These are phyloP conservation scores for Ditula angustiorana DNA, from an alignment of 2,888 invertebrate species.

Conservation along the genomic window DNA sequence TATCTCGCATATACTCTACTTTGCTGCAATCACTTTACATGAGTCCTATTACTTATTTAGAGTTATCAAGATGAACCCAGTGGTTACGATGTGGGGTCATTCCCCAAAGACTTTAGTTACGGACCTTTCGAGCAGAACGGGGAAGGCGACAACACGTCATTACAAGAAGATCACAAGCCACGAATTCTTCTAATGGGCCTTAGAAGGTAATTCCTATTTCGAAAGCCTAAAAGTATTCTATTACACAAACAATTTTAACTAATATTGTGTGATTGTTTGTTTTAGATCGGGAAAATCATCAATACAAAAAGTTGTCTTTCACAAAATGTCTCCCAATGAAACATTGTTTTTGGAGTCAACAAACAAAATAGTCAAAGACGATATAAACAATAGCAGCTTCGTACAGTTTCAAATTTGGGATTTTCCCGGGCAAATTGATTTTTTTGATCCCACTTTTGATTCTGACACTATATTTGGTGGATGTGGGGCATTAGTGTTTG, in stretches of 20 bases:
- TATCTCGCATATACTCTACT: slow-evolving; percentile 24
- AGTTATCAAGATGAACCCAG: slow-evolving; percentile 85
- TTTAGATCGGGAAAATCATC: slow-evolving; percentile 99
- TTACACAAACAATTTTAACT: not conserved
- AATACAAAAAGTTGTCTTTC: slow-evolving; percentile 99
- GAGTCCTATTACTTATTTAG: slow-evolving; percentile 51
- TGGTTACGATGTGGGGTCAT: slow-evolving; percentile 86
- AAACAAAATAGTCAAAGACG: slow-evolving; percentile 99
- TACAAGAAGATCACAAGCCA: slow-evolving; percentile 93
- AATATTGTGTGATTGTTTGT: slow-evolving; percentile 47
- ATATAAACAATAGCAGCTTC: slow-evolving; percentile 97
- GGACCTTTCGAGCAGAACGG: slow-evolving; percentile 94
- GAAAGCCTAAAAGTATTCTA: not conserved
- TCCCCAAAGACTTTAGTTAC: slow-evolving; percentile 97
- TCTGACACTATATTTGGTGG: slow-evolving; percentile 98
- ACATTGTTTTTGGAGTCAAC: slow-evolving; percentile 99
- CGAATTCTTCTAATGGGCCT: slow-evolving; percentile 97
- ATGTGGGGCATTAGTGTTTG: slow-evolving; percentile 99
- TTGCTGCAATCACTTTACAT: not conserved
- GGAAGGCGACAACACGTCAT: slow-evolving; percentile 86
- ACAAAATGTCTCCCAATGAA: slow-evolving; percentile 99
- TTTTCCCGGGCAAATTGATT: slow-evolving; percentile 99
- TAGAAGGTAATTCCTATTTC: slow-evolving; percentile 86
- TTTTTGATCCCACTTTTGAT: slow-evolving; percentile 98
- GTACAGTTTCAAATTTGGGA: slow-evolving; percentile 99